phyloP scores from a whole-genome alignment of 2,113 vertebrate genomes.

The Cygnus buccinator region DNA sequence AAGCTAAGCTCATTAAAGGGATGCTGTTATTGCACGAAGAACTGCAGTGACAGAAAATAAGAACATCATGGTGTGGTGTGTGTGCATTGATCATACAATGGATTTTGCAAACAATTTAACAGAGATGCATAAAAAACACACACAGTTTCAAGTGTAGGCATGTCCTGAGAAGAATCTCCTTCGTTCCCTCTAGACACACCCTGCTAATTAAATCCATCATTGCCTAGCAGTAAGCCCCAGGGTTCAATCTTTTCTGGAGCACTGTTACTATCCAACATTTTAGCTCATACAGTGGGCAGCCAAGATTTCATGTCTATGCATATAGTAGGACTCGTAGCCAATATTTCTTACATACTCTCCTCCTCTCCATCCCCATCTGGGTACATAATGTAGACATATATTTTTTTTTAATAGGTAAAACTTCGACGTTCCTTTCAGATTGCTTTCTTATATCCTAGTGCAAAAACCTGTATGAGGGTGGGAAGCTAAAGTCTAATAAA shows the following conservation, averaged over 20 bases:
- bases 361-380: not conserved
- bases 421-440: not conserved
- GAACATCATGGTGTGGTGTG: not conserved
- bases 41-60: not conserved
- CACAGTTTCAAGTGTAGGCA: constrained; percentile 48
- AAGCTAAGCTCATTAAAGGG: not conserved
- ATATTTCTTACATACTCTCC: not conserved
- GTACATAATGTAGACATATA: not conserved
- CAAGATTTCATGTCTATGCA: constrained; percentile 63
- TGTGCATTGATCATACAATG: not conserved
- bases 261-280: constrained; percentile 55
- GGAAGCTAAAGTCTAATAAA: constrained; percentile 15
- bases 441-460: not conserved
- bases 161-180: constrained; percentile 50
- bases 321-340: constrained; percentile 36
- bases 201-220: constrained; percentile 63
- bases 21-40: not conserved
- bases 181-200: constrained; percentile 60
- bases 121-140: constrained; percentile 14
- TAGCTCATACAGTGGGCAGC: constrained; percentile 59
- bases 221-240: constrained; percentile 53
- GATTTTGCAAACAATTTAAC: constrained; percentile 25
- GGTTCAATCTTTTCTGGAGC: constrained; percentile 62
- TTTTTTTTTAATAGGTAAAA: not conserved
- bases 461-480: not conserved